These are phyloP conservation scores for Hippopotamyrus pictus DNA, from an alignment of 2,797 vertebrate genomes.

Conservation along the genomic window DNA sequence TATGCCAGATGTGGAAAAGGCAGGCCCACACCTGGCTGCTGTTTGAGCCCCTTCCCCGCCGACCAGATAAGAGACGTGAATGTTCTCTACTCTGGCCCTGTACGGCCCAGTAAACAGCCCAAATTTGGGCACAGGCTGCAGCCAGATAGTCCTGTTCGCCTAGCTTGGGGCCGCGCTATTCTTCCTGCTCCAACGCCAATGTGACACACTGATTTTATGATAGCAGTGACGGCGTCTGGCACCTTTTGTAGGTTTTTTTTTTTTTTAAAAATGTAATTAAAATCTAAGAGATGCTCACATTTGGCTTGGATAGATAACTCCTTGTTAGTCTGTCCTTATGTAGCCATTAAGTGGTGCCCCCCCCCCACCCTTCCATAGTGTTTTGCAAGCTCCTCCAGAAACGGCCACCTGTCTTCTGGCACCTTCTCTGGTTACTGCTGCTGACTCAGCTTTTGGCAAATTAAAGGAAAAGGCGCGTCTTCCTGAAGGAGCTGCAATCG, in stretches of 20 bases:
- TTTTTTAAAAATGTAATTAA: neutral
- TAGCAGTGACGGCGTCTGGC: slow-evolving; percentile 26
- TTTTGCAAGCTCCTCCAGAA: neutral
- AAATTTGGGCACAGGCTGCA: slow-evolving; percentile 89
- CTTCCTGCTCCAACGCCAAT: slow-evolving; percentile 37
- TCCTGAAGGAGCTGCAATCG: neutral
- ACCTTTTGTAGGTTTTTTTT: neutral
- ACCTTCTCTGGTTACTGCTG: neutral
- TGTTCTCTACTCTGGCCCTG: slow-evolving; percentile 60
- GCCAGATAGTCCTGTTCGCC: slow-evolving; percentile 75
- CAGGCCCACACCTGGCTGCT: slow-evolving; percentile 22
- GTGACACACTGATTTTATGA: slow-evolving; percentile 53
- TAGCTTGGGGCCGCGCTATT: slow-evolving; percentile 67
- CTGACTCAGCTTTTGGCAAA: neutral
- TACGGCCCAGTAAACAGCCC: slow-evolving; percentile 66
- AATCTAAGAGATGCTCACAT: neutral
- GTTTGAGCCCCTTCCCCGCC: slow-evolving; percentile 30
- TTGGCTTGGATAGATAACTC: neutral
- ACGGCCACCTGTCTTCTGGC: neutral
- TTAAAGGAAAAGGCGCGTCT: neutral
- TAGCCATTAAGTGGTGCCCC: neutral
- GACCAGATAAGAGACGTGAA: slow-evolving; percentile 60
- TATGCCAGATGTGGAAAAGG: neutral
- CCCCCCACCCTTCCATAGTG: neutral
- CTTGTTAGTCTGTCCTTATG: neutral